Evolutionary conservation across 2,113 vertebrate genomes (phyloP).

Genomic region (Tyrannus savana): DNA sequence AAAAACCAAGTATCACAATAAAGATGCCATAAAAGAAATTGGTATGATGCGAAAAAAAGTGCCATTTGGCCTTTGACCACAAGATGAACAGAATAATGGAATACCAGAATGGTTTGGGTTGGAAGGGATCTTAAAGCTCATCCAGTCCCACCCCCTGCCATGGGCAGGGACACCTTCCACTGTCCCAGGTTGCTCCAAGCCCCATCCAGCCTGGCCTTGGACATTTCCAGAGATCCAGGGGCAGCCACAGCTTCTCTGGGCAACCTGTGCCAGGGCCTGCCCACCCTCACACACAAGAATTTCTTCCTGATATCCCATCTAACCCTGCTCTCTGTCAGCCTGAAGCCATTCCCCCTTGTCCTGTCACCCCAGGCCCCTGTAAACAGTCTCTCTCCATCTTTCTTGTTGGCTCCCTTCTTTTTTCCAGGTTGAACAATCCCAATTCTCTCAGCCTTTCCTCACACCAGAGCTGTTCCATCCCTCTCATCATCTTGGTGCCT

Average conservation of each 20-base stretch:
- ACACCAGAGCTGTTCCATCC: not conserved
- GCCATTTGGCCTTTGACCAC: not conserved
- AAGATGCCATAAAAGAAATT: not conserved
- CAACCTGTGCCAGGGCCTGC: not conserved
- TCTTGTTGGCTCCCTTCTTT: no score
- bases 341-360: not conserved
- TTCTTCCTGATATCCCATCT: not conserved
- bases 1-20: not conserved
- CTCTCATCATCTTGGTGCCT: not conserved
- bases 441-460: not conserved
- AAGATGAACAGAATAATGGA: not conserved
- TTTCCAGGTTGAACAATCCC: not conserved
- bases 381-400: not conserved
- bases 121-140: not conserved
- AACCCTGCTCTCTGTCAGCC: not conserved
- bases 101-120: not conserved
- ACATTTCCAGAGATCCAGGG: not conserved
- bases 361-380: not conserved
- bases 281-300: no score
- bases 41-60: not conserved
- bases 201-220: not conserved
- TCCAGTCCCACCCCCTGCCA: not conserved
- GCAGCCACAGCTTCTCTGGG: not conserved
- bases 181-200: not conserved
- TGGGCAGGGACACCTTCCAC: not conserved